Percentiles rank a stretch among this genome's conserved stretches.
Conservation (phyloP, 2,113 vertebrate genomes). For the Copsychus sechellarum region DNA sequence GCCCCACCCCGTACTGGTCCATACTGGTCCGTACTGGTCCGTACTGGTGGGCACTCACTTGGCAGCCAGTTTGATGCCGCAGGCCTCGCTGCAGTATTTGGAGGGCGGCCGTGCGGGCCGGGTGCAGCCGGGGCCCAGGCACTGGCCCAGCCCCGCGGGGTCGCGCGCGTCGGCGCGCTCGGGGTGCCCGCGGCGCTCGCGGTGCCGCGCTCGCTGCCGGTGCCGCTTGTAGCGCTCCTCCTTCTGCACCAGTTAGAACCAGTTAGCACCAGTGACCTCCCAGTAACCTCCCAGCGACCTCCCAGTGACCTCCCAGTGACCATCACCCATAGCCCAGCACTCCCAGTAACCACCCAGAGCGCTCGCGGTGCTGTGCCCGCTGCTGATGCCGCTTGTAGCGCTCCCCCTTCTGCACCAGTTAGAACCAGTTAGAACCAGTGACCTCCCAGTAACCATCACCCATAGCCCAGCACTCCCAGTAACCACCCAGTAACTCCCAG, state of each 20-base stretch:
- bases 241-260: not conserved
- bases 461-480: too few species aligned
- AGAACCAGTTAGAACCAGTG: not conserved
- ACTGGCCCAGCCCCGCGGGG: constrained; percentile 69
- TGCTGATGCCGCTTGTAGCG: constrained; percentile 82
- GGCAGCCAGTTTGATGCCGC: too few species aligned
- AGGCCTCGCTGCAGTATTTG: too few species aligned
- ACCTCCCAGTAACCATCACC: not conserved
- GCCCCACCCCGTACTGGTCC: too few species aligned
- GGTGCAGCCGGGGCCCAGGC: too few species aligned
- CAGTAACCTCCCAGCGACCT: too few species aligned
- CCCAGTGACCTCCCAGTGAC: not conserved
- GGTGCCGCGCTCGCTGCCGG: constrained; percentile 91
- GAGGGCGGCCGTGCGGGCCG: too few species aligned
- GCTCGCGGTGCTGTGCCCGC: constrained; percentile 89
- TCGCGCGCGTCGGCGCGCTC: constrained; percentile 82
- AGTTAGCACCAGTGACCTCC: not conserved
- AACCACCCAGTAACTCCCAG: too few species aligned
- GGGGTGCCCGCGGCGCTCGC: constrained; percentile 81
- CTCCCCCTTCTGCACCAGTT: not conserved
- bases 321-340: not conserved
- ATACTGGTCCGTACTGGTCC: too few species aligned
- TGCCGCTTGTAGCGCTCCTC: constrained; percentile 72
- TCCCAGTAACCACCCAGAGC: not conserved
- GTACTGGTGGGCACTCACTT: too few species aligned